Base-by-base conservation (phyloP, 1,140 invertebrate genomes). In the Meloidogyne exigua region DNA sequence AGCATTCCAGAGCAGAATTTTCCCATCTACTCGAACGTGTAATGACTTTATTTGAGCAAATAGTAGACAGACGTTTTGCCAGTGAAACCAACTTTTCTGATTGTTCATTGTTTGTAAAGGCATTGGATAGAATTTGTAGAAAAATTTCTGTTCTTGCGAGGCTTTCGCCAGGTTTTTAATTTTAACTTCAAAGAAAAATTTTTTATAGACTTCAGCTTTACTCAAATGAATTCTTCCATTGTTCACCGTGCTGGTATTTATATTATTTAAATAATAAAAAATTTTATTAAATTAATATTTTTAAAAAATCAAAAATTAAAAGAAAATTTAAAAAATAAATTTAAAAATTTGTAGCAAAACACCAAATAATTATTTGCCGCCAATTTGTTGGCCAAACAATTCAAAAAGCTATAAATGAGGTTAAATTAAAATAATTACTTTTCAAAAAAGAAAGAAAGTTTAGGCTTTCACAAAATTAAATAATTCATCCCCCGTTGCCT, bases 41-140 rank as follows among this genome's bases (percentile, higher is more conserved):
- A 28, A 79, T 82, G 81, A n/a, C 63, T 32, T 21, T 21, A 65
- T 69, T 81, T 63, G 72, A 81, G 66, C 42, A 39, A 36, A 36
- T 83, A 42, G 32, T 81, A 7, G 68, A 57, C 66, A 23, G 65
- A 26, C 76, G 80, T 15, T 81, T 81, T 70, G 63, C 64, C 18
- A 49, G n/a, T 21, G 80, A 81, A 26, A 62, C 26, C 12, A 80
- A 77, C 42, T 67, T 44, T 21, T 32, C 70, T 12, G 80, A 83
- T 25, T 82, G 81, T 57, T 81, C 81, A 12, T 49, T 81, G n/a
- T 81, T 81, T 66, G 81, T 81, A 21, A 74, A 70, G 7, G 77
- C 80, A 5, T 63, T 81, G 25, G 80, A 81, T 39, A 42, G 76
- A 32, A 76, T 82, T 26, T 83, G 57, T 25, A 70, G 80, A 62